Evolutionary conservation across 2,888 invertebrate genomes (phyloP).

Genomic region (Ormyrus labotus): DNA sequence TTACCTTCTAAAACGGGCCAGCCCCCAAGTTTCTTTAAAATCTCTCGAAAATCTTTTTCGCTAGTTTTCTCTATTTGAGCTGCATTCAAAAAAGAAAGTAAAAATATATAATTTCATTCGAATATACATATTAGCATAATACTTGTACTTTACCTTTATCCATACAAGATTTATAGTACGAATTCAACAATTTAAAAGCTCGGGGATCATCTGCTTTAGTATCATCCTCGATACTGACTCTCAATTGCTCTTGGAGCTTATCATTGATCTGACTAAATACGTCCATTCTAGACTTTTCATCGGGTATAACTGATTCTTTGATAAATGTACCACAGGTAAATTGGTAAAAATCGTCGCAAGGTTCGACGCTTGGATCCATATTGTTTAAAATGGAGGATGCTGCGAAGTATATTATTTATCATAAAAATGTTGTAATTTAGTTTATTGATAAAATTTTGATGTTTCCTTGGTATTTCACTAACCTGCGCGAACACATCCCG

Average conservation of each 20-base stretch:
- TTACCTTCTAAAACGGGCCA: conserved; percentile 92
- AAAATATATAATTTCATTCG: too few species aligned
- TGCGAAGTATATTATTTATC: conserved; percentile 63
- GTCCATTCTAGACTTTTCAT: conserved; percentile 88
- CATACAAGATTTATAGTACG: conserved; percentile 91
- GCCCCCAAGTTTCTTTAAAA: conserved; percentile 87
- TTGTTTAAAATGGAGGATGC: conserved; percentile 83
- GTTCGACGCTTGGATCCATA: conserved; percentile 84
- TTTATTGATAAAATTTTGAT: background rate
- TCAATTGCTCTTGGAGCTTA: conserved; percentile 84
- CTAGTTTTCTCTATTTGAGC: conserved; percentile 42
- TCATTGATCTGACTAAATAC: conserved; percentile 84
- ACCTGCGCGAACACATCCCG: conserved; percentile 89
- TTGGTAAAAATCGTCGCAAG: conserved; percentile 89
- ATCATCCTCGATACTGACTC: conserved; percentile 83
- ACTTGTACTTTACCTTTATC: conserved; percentile 81
- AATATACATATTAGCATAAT: too few species aligned
- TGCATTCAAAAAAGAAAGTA: background rate
- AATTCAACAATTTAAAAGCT: conserved; percentile 87
- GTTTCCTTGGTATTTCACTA: conserved; percentile 52
- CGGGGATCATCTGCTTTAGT: conserved; percentile 78
- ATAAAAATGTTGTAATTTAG: background rate
- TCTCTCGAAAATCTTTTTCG: conserved; percentile 82
- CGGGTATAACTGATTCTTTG: conserved; percentile 84
- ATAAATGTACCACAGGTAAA: conserved; percentile 88